phyloP scores from a whole-genome alignment of 2,797 vertebrate species.

The Lophius americanus region DNA sequence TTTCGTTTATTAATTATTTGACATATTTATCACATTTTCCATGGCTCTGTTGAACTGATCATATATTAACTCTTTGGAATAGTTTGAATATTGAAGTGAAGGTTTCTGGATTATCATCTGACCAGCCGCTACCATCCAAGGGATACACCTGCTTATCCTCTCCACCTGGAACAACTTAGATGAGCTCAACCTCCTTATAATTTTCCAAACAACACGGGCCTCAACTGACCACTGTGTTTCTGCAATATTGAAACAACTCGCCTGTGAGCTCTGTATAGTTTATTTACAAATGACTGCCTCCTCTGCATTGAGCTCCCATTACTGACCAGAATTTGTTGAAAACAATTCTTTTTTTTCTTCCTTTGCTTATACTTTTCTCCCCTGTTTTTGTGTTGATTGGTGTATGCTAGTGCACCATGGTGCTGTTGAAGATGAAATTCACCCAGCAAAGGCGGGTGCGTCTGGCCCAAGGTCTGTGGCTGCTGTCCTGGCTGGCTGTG shows the following conservation, averaged over 20 bases:
- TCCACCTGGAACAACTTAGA: conserved; percentile 75
- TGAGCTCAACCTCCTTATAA: conserved; percentile 74
- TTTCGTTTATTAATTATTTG: background rate
- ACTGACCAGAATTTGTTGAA: conserved; percentile 35
- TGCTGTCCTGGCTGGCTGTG: conserved; percentile 94
- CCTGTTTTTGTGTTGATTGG: conserved; percentile 22
- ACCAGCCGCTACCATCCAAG: conserved; percentile 53
- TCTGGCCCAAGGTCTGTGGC: conserved; percentile 96
- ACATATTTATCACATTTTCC: conserved; percentile 14
- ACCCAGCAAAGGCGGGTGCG: conserved; percentile 92
- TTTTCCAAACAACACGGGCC: conserved; percentile 41
- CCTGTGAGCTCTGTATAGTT: conserved; percentile 17
- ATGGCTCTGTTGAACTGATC: conserved; percentile 35
- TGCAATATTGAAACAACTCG: conserved; percentile 4
- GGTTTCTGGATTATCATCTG: conserved; percentile 64
- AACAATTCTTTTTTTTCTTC: background rate
- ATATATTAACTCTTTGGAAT: conserved; percentile 34
- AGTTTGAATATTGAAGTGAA: conserved; percentile 43
- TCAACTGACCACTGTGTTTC: conserved; percentile 26
- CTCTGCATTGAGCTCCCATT: conserved; percentile 36
- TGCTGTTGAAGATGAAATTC: conserved; percentile 91
- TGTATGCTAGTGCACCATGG: conserved; percentile 77
- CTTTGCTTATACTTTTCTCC: conserved; percentile 14
- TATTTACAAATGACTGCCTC: conserved; percentile 34
- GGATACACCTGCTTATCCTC: conserved; percentile 73